These are phyloP conservation scores for Cantharis lateralis DNA, from an alignment of 2,888 invertebrate species.

Conservation along the genomic window DNA sequence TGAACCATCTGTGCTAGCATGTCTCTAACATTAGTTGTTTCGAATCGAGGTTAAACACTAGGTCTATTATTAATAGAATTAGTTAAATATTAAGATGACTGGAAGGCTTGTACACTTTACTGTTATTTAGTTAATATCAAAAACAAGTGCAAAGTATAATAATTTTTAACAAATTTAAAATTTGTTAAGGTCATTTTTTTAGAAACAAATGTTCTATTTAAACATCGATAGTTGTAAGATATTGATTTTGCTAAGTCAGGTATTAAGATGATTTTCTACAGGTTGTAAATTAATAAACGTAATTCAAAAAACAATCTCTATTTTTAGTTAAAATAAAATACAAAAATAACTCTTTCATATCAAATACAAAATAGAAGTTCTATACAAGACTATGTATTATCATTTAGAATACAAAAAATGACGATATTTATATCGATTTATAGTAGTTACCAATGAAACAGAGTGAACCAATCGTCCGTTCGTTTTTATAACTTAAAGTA, in stretches of 20 bases:
- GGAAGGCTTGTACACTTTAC: too few relatives aligned
- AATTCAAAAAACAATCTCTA: neutral
- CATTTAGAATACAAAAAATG: neutral
- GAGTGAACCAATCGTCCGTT: neutral
- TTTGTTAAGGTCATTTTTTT: too few relatives aligned
- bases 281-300: neutral
- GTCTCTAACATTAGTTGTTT: too few relatives aligned
- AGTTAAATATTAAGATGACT: too few relatives aligned
- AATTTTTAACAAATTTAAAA: too few relatives aligned
- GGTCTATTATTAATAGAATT: too few relatives aligned
- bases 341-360: neutral
- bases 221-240: neutral
- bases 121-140: too few relatives aligned
- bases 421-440: neutral
- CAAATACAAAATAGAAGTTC: neutral
- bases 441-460: neutral
- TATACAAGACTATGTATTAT: neutral
- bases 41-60: too few relatives aligned
- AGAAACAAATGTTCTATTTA: too few relatives aligned
- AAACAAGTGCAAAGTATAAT: too few relatives aligned
- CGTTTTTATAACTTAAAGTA: neutral
- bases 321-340: neutral
- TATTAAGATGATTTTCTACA: neutral
- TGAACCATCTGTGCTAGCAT: too few relatives aligned
- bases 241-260: neutral